phyloP scores from a whole-genome alignment of 2,113 vertebrate genomes.

The Buteo buteo region DNA sequence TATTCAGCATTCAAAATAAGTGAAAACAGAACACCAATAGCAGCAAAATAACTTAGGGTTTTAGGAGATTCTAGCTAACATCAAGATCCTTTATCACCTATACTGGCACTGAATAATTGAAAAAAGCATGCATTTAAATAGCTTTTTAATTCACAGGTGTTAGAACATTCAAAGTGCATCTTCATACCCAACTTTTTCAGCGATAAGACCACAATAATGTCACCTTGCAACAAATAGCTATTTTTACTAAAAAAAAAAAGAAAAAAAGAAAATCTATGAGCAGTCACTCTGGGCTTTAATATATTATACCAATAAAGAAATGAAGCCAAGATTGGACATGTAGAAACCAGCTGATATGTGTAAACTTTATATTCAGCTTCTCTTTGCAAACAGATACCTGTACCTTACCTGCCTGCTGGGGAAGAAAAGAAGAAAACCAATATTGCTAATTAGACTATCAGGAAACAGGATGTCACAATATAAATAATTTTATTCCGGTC shows the following conservation, averaged over 20 bases:
- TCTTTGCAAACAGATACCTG: background rate
- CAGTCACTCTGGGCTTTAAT: background rate
- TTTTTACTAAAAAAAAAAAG: background rate
- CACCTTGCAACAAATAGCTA: background rate
- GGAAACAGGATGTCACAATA: background rate
- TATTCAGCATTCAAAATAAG: background rate
- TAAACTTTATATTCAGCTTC: background rate
- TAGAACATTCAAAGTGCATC: background rate
- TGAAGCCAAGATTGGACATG: background rate
- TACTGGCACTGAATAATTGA: background rate
- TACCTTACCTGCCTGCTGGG: background rate
- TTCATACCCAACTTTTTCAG: background rate
- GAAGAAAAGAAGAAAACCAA: background rate
- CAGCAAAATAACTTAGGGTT: background rate
- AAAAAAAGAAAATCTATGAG: background rate
- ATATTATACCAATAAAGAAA: background rate
- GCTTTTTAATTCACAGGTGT: slow-evolving; percentile 24
- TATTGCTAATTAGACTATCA: background rate
- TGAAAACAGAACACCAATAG: background rate
- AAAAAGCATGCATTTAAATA: slow-evolving; percentile 44
- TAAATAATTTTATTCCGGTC: background rate
- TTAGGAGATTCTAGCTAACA: too few relatives aligned
- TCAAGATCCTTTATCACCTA: background rate
- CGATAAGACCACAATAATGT: background rate
- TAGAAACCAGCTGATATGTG: background rate